Evolutionary conservation across 2,888 invertebrate genomes (phyloP).

Genomic region (Perithous albicinctus): DNA sequence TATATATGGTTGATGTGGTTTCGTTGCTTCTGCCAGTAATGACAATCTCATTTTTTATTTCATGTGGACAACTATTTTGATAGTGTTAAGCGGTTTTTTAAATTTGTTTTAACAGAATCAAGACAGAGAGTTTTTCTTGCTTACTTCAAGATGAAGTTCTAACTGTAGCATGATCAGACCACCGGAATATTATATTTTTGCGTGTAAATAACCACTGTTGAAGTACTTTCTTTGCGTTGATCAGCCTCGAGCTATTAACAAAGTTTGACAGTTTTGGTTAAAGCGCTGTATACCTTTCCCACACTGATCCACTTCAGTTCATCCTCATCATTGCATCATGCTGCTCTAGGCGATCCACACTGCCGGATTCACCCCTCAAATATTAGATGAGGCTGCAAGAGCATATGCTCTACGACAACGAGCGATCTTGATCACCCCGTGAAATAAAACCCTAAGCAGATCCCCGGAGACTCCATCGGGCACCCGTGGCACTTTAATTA

Average conservation of each 20-base stretch:
- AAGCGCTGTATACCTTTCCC: constrained; percentile 77
- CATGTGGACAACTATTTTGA: not conserved
- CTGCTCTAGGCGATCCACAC: not conserved
- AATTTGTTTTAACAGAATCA: too few species aligned
- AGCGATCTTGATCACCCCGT: constrained; percentile 66
- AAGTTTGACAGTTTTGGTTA: constrained; percentile 20
- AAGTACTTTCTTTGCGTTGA: not conserved
- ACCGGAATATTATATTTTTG: too few species aligned
- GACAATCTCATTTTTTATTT: not conserved
- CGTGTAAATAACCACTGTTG: too few species aligned
- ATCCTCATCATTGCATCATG: constrained; percentile 33
- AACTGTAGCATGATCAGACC: too few species aligned
- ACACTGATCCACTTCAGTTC: constrained; percentile 68
- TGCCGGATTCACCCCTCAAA: constrained; percentile 28
- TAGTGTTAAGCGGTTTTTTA: not conserved
- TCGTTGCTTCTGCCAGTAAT: not conserved
- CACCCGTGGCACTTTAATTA: constrained; percentile 68
- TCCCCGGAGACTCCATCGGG: constrained; percentile 69
- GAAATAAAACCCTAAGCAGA: constrained; percentile 75
- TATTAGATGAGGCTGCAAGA: constrained; percentile 35
- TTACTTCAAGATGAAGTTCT: too few species aligned
- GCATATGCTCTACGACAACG: constrained; percentile 74
- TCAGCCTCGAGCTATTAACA: constrained; percentile 5
- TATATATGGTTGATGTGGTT: not conserved
- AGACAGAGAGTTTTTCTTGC: too few species aligned